phyloP scores from a whole-genome alignment of 2,888 invertebrate species.

The Candidula unifasciata region DNA sequence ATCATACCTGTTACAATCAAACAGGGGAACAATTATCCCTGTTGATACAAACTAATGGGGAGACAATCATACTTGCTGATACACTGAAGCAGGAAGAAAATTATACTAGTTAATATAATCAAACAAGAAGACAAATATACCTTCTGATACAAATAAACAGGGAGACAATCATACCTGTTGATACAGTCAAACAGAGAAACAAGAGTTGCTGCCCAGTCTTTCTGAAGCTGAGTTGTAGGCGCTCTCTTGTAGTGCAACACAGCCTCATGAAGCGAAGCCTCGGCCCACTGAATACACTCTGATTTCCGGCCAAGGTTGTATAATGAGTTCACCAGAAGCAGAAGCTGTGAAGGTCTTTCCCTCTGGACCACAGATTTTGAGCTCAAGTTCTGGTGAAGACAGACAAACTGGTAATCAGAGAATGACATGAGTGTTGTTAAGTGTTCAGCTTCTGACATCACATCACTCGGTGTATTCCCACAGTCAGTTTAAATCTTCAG shows the following conservation, averaged over 20 bases:
- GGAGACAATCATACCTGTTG: slow-evolving; percentile 61
- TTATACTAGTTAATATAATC: too few species aligned
- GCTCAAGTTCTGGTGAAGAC: neutral
- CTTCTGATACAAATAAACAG: neutral
- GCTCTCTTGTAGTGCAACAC: slow-evolving; percentile 80
- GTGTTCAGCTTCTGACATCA: too few species aligned
- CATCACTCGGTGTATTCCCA: too few species aligned
- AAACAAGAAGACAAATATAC: neutral
- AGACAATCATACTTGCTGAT: slow-evolving; percentile 77
- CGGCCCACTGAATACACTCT: slow-evolving; percentile 83
- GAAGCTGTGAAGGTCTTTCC: slow-evolving; percentile 80
- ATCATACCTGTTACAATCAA: neutral
- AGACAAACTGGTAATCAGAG: neutral
- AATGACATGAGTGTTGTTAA: too few species aligned
- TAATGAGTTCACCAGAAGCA: slow-evolving; percentile 83
- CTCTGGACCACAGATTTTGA: neutral
- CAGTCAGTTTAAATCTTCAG: too few species aligned
- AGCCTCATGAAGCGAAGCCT: slow-evolving; percentile 86
- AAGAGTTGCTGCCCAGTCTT: slow-evolving; percentile 80
- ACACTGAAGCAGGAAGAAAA: too few species aligned
- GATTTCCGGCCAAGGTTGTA: slow-evolving; percentile 79
- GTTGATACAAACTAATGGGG: slow-evolving; percentile 76
- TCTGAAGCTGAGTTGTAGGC: slow-evolving; percentile 60
- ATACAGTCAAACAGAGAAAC: slow-evolving; percentile 78
- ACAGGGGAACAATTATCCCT: slow-evolving; percentile 57